A percentile compares a stretch with the other conserved stretches of the same genome.
Conservation (phyloP, 2,797 vertebrate genomes). For the Enteromius thamalakanensis region DNA sequence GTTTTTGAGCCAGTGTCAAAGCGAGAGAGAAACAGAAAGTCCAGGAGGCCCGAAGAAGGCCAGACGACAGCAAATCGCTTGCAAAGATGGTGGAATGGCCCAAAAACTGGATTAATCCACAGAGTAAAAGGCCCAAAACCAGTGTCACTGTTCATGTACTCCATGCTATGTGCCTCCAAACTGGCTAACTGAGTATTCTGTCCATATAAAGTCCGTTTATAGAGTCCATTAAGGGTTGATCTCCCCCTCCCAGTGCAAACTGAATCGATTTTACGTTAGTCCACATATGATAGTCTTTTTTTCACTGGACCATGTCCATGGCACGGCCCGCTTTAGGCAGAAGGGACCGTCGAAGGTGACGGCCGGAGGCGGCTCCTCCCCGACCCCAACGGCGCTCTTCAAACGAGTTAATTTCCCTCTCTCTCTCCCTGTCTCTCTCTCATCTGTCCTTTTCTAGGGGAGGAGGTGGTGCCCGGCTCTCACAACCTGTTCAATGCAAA, state of each 20-base stretch:
- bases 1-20: conserved; percentile 17
- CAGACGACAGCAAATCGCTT: not conserved
- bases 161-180: conserved; percentile 45
- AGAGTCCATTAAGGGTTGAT: conserved; percentile 38
- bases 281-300: conserved; percentile 52
- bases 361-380: conserved; percentile 63
- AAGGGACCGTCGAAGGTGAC: conserved; percentile 61
- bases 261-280: conserved; percentile 34
- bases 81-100: conserved; percentile 26
- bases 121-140: conserved; percentile 37
- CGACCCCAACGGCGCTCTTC: conserved; percentile 70
- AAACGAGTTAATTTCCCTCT: conserved; percentile 74
- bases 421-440: conserved; percentile 75
- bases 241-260: conserved; percentile 34
- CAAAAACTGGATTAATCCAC: conserved; percentile 19
- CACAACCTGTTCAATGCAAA: conserved; percentile 87
- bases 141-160: conserved; percentile 31
- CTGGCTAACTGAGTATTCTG: conserved; percentile 53
- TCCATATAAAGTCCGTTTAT: conserved; percentile 43
- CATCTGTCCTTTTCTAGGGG: conserved; percentile 71
- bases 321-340: conserved; percentile 69
- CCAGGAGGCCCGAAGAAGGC: not conserved
- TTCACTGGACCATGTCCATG: conserved; percentile 55
- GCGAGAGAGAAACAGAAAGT: conserved; percentile 14
- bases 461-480: conserved; percentile 76